Evolutionary conservation across 2,888 invertebrate genomes (phyloP).

Genomic region (Ectropis crepuscularia): DNA sequence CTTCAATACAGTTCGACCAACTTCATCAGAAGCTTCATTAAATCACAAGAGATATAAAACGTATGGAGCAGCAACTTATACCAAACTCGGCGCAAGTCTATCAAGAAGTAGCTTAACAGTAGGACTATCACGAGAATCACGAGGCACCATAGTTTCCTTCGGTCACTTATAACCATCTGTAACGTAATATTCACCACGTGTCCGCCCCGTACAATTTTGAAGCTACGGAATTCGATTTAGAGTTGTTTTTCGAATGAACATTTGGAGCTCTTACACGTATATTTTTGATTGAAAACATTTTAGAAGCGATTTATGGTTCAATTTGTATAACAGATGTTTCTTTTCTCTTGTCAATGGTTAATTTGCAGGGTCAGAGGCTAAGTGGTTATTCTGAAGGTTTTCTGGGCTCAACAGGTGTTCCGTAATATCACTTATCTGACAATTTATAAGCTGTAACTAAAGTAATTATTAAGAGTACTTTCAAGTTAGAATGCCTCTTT

Average conservation of each 20-base stretch:
- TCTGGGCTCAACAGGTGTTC: too few species aligned
- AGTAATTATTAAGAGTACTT: too few species aligned
- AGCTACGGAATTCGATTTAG: conserved; percentile 26
- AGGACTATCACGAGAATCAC: conserved; percentile 54
- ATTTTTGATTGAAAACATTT: neutral
- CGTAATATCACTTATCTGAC: too few species aligned
- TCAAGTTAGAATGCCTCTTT: too few species aligned
- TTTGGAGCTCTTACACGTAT: conserved; percentile 20
- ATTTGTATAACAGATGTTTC: too few species aligned
- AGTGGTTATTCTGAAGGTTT: too few species aligned
- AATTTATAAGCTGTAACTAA: too few species aligned
- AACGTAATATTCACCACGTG: conserved; percentile 43
- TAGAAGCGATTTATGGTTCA: too few species aligned
- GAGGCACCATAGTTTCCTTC: conserved; percentile 65
- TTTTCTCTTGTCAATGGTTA: too few species aligned
- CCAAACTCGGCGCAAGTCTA: conserved; percentile 73
- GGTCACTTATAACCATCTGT: conserved; percentile 76
- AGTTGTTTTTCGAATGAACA: conserved; percentile 16
- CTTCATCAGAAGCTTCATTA: conserved; percentile 75
- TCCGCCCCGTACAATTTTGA: conserved; percentile 26
- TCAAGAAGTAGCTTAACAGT: conserved; percentile 58
- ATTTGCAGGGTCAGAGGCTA: too few species aligned
- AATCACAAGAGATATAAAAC: conserved; percentile 74
- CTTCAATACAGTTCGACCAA: conserved; percentile 72
- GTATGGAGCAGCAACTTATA: conserved; percentile 71